Percentiles rank a stretch among this genome's conserved stretches.
phyloP scores from a whole-genome alignment of 2,888 invertebrate genomes.

The Xanthia icteritia region DNA sequence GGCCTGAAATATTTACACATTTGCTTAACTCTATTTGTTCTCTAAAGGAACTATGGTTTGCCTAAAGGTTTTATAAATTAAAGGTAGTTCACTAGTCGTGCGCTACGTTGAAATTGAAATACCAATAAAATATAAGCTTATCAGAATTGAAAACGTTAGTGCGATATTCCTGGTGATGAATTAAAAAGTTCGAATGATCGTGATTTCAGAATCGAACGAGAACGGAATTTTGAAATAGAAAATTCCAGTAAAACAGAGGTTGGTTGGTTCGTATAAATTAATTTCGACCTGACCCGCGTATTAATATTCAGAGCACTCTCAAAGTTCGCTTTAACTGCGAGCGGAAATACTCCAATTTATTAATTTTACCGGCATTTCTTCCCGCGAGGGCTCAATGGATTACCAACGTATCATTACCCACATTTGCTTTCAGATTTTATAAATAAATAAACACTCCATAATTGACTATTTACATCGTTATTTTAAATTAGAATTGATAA shows the following conservation, averaged over 20 bases:
- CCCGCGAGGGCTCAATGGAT: slow-evolving; percentile 73
- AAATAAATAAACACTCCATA: slow-evolving; percentile 34
- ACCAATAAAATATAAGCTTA: slow-evolving; percentile 40
- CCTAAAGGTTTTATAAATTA: background rate
- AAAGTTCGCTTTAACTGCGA: slow-evolving; percentile 87
- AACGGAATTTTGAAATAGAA: slow-evolving; percentile 84
- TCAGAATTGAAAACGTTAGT: slow-evolving; percentile 54
- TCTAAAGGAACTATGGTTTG: background rate
- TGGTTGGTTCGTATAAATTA: slow-evolving; percentile 87
- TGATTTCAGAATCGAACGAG: slow-evolving; percentile 81
- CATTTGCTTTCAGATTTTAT: slow-evolving; percentile 66
- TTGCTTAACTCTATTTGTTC: background rate
- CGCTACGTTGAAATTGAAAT: slow-evolving; percentile 24
- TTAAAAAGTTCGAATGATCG: slow-evolving; percentile 70
- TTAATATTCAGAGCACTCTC: slow-evolving; percentile 89
- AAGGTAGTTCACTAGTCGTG: background rate
- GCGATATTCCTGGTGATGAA: slow-evolving; percentile 55
- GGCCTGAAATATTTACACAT: background rate
- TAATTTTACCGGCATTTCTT: slow-evolving; percentile 82
- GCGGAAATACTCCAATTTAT: slow-evolving; percentile 86
- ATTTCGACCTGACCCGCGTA: slow-evolving; percentile 86
- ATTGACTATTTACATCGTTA: slow-evolving; percentile 1
- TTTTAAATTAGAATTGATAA: slow-evolving; percentile 14
- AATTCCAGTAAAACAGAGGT: slow-evolving; percentile 84
- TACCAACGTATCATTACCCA: slow-evolving; percentile 73